Conservation (phyloP, 2,797 vertebrate species). For the Muraenolepis orangiensis region DNA sequence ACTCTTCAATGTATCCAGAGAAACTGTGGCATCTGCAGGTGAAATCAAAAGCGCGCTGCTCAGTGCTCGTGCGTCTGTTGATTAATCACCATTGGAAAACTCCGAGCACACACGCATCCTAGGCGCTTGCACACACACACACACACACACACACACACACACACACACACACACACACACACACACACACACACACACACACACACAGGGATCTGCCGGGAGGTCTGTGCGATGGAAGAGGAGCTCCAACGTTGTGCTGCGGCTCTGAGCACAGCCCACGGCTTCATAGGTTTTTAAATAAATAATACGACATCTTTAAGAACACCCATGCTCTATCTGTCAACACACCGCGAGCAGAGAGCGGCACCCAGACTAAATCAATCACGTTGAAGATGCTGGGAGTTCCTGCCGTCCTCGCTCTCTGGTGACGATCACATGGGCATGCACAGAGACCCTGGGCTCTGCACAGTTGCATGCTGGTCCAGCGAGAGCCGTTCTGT, state of each 20-base stretch:
- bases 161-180: not conserved
- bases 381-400: conserved; percentile 43
- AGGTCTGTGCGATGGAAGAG: conserved; percentile 23
- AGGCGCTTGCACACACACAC: too few relatives aligned
- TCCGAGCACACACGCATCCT: conserved; percentile 52
- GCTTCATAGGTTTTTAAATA: conserved; percentile 76
- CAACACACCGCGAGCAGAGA: conserved; percentile 16
- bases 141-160: conserved; percentile 4
- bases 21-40: conserved; percentile 64
- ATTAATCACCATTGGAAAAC: conserved; percentile 75
- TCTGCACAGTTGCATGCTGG: conserved; percentile 50
- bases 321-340: conserved; percentile 73
- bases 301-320: conserved; percentile 76
- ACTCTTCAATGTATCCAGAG: conserved; percentile 44
- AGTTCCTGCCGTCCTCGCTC: conserved; percentile 58
- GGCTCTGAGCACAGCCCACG: conserved; percentile 49
- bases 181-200: not conserved
- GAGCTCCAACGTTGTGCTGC: not conserved
- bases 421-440: conserved; percentile 64
- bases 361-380: conserved; percentile 25
- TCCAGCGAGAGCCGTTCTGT: conserved; percentile 57
- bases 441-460: conserved; percentile 41
- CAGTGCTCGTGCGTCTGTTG: conserved; percentile 56
- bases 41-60: conserved; percentile 55
- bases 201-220: not conserved